A percentile compares a stretch with the other conserved stretches of the same genome.
Conservation (phyloP, 2,888 invertebrate genomes). For the Macroteleia sp. region DNA sequence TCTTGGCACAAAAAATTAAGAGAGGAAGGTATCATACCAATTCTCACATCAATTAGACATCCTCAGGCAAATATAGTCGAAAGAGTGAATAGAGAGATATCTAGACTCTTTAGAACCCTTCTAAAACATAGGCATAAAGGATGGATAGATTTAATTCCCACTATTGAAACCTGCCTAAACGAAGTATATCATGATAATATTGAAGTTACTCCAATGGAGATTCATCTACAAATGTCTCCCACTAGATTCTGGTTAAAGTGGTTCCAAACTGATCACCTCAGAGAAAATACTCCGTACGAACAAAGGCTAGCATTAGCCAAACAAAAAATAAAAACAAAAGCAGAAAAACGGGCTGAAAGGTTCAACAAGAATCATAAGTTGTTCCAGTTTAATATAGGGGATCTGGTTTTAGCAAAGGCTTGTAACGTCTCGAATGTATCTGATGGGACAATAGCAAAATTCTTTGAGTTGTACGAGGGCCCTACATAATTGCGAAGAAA, state of each 20-base stretch:
- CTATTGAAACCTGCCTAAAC: background rate
- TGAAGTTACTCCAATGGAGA: background rate
- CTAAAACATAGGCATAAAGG: background rate
- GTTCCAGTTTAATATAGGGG: background rate
- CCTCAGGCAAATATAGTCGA: slow-evolving; percentile 1
- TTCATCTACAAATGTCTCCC: background rate
- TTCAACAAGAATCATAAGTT: background rate
- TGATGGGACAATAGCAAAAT: background rate
- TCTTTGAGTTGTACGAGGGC: background rate
- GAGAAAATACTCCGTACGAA: background rate
- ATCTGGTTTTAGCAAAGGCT: background rate
- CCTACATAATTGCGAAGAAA: background rate
- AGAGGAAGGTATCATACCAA: background rate
- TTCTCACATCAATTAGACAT: slow-evolving; percentile 7
- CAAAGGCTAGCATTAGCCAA: background rate
- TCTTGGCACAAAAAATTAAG: background rate
- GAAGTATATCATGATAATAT: slow-evolving; percentile 1
- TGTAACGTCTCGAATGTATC: background rate
- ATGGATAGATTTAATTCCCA: background rate
- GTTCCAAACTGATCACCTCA: background rate
- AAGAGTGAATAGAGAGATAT: background rate
- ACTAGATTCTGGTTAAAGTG: background rate
- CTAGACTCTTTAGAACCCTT: slow-evolving; percentile 3
- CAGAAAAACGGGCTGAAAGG: background rate
- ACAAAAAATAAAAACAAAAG: background rate